A percentile compares a stretch with the other conserved stretches of the same genome.
These are phyloP conservation scores for Dipodomys spectabilis DNA, from an alignment of 2,113 vertebrate genomes.

Conservation along the genomic window DNA sequence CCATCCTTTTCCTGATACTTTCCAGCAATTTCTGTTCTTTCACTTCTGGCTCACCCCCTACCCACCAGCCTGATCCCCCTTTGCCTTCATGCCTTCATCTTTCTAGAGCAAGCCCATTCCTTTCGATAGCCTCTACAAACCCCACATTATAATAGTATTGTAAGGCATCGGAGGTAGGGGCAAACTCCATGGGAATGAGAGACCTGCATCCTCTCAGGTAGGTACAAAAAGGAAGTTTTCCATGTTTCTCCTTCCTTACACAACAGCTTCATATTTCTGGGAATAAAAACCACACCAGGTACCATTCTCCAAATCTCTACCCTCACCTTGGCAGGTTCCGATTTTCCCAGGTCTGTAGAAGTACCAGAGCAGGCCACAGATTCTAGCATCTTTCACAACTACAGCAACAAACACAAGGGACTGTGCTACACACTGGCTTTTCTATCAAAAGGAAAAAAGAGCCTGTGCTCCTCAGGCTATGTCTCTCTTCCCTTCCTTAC, in stretches of 20 bases:
- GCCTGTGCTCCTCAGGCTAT: neutral
- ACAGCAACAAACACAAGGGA: neutral
- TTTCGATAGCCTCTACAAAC: neutral
- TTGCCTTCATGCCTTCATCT: slow-evolving; percentile 23
- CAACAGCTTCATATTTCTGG: slow-evolving; percentile 62
- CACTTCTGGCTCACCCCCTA: neutral
- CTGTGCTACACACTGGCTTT: neutral
- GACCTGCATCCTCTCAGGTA: slow-evolving; percentile 23
- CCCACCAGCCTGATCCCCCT: neutral
- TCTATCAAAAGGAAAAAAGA: neutral
- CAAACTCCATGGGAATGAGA: slow-evolving; percentile 27
- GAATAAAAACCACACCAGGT: slow-evolving; percentile 35
- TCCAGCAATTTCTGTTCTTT: neutral
- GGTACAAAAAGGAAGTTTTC: slow-evolving; percentile 30
- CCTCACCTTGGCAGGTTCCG: neutral
- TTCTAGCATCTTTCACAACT: slow-evolving; percentile 34
- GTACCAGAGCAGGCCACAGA: neutral
- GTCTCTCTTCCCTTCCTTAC: slow-evolving; percentile 7
- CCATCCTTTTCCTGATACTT: neutral
- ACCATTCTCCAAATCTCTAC: neutral
- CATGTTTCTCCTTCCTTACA: slow-evolving; percentile 36
- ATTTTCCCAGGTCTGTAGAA: slow-evolving; percentile 18
- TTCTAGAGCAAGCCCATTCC: neutral
- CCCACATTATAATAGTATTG: slow-evolving; percentile 3
- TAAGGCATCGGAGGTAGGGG: slow-evolving; percentile 27